These are phyloP conservation scores for Phortica magna DNA, from an alignment of 2,888 invertebrate genomes.

Conservation along the genomic window DNA sequence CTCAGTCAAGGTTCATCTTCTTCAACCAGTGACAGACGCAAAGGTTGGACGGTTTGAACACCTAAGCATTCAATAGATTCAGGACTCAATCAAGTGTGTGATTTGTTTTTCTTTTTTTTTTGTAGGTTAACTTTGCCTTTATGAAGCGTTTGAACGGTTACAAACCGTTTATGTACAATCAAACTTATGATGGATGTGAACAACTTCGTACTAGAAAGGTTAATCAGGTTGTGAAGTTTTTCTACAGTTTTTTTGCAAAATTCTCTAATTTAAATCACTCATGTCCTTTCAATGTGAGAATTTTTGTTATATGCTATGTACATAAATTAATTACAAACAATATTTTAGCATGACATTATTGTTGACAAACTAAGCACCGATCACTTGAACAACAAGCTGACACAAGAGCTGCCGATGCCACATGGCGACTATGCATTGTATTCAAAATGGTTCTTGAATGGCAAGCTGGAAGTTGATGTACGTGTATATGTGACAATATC, in stretches of 20 bases:
- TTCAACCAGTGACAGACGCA: too few species aligned
- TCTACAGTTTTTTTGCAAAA: conserved; percentile 30
- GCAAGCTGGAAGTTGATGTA: not conserved
- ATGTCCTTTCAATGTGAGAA: conserved; percentile 41
- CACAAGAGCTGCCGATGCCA: conserved; percentile 12
- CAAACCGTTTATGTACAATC: conserved; percentile 37
- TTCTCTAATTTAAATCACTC: conserved; percentile 50
- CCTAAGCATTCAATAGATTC: not conserved
- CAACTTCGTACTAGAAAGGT: conserved; percentile 24
- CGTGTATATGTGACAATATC: too few species aligned
- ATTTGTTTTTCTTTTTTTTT: not conserved
- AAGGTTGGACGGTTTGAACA: conserved; percentile 19
- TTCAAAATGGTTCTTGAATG: conserved; percentile 30
- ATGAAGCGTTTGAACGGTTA: conserved; percentile 48
- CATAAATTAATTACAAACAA: too few species aligned
- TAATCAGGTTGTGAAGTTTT: conserved; percentile 13
- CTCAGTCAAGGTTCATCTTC: not conserved
- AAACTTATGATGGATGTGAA: conserved; percentile 43
- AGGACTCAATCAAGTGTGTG: too few species aligned
- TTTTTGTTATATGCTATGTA: too few species aligned
- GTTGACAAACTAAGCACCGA: conserved; percentile 36
- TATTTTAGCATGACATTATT: conserved; percentile 28
- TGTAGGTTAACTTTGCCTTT: conserved; percentile 20
- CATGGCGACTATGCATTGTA: conserved; percentile 42
- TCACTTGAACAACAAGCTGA: conserved; percentile 26